A percentile compares a stretch with the other conserved stretches of the same genome.
Evolutionary conservation across 2,888 invertebrate genomes (phyloP).

Genomic region (Drosophila putrida): DNA sequence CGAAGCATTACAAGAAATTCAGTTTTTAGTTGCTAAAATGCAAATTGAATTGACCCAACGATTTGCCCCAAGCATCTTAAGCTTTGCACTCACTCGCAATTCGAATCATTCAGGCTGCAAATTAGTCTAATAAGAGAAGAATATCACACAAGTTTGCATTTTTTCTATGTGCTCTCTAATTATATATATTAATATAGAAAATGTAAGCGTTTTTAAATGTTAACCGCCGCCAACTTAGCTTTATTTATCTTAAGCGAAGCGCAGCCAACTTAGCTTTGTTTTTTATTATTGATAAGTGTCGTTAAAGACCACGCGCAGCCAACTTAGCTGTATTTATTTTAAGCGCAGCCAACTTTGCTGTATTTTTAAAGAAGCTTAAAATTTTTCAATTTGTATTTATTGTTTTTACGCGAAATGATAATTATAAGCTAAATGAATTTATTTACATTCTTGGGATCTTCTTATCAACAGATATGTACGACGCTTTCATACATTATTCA

Average conservation of each 20-base stretch:
- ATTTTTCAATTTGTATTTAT: not conserved
- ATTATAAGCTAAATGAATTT: not conserved
- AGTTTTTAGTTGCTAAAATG: conserved; percentile 61
- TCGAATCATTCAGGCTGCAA: conserved; percentile 31
- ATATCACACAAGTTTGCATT: not conserved
- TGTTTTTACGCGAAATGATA: not conserved
- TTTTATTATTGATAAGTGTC: no score
- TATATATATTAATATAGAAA: not conserved
- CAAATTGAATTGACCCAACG: conserved; percentile 64
- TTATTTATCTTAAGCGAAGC: not conserved
- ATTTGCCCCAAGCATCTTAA: conserved; percentile 33
- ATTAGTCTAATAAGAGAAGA: conserved; percentile 16
- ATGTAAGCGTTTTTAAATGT: no score
- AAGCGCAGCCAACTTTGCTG: not conserved
- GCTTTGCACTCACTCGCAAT: conserved; percentile 10
- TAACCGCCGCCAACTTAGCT: no score
- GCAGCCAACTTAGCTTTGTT: no score
- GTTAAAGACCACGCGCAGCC: not conserved
- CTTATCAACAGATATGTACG: not conserved
- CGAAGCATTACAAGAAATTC: conserved; percentile 64
- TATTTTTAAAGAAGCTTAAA: not conserved
- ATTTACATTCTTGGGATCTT: not conserved
- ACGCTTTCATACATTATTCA: not conserved
- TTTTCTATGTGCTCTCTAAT: not conserved
- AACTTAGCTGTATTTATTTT: not conserved